A percentile compares a stretch with the other conserved stretches of the same genome.
Evolutionary conservation across 1,140 invertebrate genomes (phyloP).

Genomic region (Meteorus sp.): DNA sequence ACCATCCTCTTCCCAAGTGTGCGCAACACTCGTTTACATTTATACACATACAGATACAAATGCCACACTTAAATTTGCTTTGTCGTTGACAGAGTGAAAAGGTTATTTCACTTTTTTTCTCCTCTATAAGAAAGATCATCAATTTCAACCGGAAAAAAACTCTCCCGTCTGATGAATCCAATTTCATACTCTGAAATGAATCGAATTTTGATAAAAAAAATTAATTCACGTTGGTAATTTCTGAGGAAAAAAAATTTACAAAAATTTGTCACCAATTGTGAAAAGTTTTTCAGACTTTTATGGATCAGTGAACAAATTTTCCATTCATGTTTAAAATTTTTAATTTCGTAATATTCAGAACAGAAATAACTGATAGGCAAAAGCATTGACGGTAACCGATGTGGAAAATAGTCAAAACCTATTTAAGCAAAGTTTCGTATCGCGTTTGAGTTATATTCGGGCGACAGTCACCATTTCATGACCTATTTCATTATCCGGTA

Average conservation of each 20-base stretch:
- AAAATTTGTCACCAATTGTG: too few relatives aligned
- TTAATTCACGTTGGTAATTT: too few relatives aligned
- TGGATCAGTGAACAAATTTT: not conserved
- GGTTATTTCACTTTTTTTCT: too few relatives aligned
- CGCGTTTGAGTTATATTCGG: constrained; percentile 11
- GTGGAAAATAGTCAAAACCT: constrained; percentile 8
- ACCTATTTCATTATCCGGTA: constrained; percentile 23
- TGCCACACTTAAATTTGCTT: not conserved
- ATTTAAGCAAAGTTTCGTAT: constrained; percentile 9
- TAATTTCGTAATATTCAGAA: not conserved
- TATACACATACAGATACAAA: not conserved
- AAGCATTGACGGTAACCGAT: constrained; percentile 10
- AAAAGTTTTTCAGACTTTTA: not conserved
- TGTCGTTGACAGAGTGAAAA: too few relatives aligned
- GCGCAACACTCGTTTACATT: not conserved
- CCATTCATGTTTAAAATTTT: not conserved
- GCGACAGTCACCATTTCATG: constrained; percentile 6
- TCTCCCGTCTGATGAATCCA: too few relatives aligned
- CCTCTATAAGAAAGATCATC: too few relatives aligned
- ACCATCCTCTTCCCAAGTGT: not conserved
- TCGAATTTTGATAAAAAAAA: too few relatives aligned
- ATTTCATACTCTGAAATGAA: too few relatives aligned
- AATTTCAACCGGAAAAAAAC: too few relatives aligned
- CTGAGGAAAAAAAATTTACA: too few relatives aligned
- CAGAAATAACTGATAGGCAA: constrained; percentile 12